A percentile compares a stretch with the other conserved stretches of the same genome.
phyloP scores from a whole-genome alignment of 2,113 vertebrate genomes.

The Gnathonemus longibarbis region DNA sequence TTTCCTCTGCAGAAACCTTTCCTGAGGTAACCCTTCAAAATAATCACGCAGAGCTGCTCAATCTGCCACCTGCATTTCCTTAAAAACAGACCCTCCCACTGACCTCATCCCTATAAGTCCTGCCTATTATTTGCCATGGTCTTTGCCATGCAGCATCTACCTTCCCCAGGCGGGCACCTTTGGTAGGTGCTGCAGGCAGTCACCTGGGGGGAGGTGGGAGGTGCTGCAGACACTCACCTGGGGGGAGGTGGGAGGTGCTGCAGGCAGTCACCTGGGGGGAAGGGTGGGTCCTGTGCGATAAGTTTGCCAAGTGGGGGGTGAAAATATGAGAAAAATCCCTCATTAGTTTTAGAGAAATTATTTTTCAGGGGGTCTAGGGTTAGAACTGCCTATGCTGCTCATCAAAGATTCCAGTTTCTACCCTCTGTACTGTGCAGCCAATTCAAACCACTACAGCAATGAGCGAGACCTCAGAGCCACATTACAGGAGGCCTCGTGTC shows the following conservation, averaged over 20 bases:
- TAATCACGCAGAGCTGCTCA: not conserved
- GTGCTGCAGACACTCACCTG: not conserved
- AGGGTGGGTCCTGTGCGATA: not conserved
- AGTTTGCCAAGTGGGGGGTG: not conserved
- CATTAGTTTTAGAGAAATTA: not conserved
- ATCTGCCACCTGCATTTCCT: not conserved
- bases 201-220: too few species aligned
- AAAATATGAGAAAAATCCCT: not conserved
- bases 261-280: too few species aligned
- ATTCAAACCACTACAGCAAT: not conserved
- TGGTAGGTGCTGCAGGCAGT: too few species aligned
- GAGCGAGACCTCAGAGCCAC: not conserved
- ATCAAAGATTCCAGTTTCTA: not conserved
- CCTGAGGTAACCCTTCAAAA: not conserved
- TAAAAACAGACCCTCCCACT: not conserved
- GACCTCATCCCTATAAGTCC: not conserved
- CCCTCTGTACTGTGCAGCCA: not conserved
- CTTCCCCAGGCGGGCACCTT: not conserved
- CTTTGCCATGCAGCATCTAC: not conserved
- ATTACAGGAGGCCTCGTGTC: not conserved
- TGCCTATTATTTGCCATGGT: not conserved
- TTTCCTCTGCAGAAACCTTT: not conserved
- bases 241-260: too few species aligned
- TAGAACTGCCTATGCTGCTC: not conserved
- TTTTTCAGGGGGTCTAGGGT: not conserved